These are phyloP conservation scores for Trisateles emortualis DNA, from an alignment of 2,888 invertebrate species.

Conservation along the genomic window DNA sequence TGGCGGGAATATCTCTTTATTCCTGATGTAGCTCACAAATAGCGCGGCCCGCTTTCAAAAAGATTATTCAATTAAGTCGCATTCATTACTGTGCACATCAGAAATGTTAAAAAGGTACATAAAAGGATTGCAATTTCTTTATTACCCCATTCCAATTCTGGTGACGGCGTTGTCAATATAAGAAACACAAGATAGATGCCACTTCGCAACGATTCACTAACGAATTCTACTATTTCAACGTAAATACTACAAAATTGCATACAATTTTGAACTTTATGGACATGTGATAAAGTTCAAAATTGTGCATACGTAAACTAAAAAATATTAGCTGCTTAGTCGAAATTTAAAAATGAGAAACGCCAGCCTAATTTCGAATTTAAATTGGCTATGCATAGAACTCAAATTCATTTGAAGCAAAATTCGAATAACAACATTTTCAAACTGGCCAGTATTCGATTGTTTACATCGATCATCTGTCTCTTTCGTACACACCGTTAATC, in stretches of 20 bases:
- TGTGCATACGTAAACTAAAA: not conserved
- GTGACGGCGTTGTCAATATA: conserved; percentile 70
- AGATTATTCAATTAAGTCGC: conserved; percentile 68
- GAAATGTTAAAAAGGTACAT: conserved; percentile 62
- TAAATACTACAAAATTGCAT: conserved; percentile 13
- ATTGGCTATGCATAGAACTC: conserved; percentile 18
- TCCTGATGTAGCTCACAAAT: conserved; percentile 37
- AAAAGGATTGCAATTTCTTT: conserved; percentile 74
- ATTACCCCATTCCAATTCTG: conserved; percentile 72
- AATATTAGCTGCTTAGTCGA: conserved; percentile 20
- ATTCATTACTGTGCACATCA: conserved; percentile 64
- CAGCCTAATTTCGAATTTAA: conserved; percentile 37
- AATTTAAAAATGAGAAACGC: conserved; percentile 43
- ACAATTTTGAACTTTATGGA: conserved; percentile 7
- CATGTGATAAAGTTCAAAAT: conserved; percentile 12
- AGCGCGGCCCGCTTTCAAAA: conserved; percentile 54
- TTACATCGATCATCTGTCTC: conserved; percentile 64
- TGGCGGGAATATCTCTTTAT: conserved; percentile 37
- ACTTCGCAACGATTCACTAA: conserved; percentile 65
- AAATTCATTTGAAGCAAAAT: conserved; percentile 38
- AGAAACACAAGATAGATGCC: conserved; percentile 75
- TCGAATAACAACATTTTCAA: conserved; percentile 43
- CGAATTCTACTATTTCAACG: conserved; percentile 49
- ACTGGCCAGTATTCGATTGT: conserved; percentile 56
- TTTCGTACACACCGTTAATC: conserved; percentile 41